Evolutionary conservation across 2,113 vertebrate genomes (phyloP).

Genomic region (Leptosomus discolor): DNA sequence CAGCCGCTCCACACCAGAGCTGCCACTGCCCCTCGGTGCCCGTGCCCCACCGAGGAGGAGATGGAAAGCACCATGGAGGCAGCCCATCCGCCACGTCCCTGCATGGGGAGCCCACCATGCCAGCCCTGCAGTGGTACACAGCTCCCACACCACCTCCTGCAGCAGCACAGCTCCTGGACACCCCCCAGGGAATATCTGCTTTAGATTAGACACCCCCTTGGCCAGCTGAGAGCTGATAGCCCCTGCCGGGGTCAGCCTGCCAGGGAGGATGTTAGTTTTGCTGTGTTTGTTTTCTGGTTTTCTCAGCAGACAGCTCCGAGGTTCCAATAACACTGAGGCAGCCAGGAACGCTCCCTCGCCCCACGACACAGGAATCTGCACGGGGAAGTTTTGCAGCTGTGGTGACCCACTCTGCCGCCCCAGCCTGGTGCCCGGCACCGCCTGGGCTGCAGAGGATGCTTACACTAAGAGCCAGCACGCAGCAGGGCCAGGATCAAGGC

Average conservation of each 20-base stretch:
- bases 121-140: neutral
- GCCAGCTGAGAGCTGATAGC: neutral
- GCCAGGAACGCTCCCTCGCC: neutral
- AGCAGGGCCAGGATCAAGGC: neutral
- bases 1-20: rapidly evolving
- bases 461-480: neutral
- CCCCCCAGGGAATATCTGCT: neutral
- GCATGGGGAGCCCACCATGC: rapidly evolving
- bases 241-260: neutral
- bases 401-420: rapidly evolving
- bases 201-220: neutral
- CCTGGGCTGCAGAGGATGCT: neutral
- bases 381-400: neutral
- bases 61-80: too few species aligned
- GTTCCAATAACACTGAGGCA: neutral
- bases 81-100: neutral
- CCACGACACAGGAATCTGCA: rapidly evolving
- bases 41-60: rapidly evolving
- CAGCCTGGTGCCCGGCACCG: neutral
- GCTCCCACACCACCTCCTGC: neutral
- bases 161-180: neutral
- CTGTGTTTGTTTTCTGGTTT: neutral
- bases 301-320: neutral
- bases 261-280: neutral
- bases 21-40: neutral